Evolutionary conservation across 2,113 vertebrate species (phyloP), one percentile per base, ranked within the genome.

Genomic region (Cebidichthys violaceus): DNA sequence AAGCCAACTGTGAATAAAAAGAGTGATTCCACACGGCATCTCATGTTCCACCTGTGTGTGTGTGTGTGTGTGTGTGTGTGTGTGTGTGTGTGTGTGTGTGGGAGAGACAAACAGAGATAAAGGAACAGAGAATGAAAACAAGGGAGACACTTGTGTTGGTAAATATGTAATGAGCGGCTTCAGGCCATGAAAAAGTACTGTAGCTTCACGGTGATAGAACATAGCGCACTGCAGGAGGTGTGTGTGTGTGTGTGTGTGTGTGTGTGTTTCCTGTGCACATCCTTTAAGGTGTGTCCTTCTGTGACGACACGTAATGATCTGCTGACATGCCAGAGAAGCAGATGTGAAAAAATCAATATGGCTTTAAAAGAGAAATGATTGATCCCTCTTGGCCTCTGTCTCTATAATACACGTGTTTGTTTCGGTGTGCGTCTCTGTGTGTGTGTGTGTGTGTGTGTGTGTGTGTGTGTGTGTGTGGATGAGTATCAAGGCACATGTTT

Each of bases 111-210:
- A 45, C 10, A 9, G 24, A 43, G 2, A 31, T 14, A 71, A 57
- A 47, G 13, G 41, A 64, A 50, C 14, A 37, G 3, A 65, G 6
- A 52, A 24, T 27, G 20, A 35, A 31, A 64, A 37, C 20, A 39
- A 29, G 22, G 6, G 43, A 52, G 20, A 52, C 43, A 9, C 29
- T 74, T 2, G 20, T 65, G 45, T 24, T 62, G 27, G 70, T 64
- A 75, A 75, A 64, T 64, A 20, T 24, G 31, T 52, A 24, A 75
- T 54, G 45, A 75, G 45, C 45, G 3, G 73, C 72, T 62, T 8
- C 20, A 31, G 43, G 74, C 52, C 24, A 57, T 57, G 33, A n/a
- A 20, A 45, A 59, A 15, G 29, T 22, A 7, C 39, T 60, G 50
- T 9, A 20, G 61, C n/a, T 55, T 17, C 50, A 31, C 17, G 55